Base-by-base conservation (phyloP, 2,888 invertebrate genomes). In the Erebia ligea region DNA sequence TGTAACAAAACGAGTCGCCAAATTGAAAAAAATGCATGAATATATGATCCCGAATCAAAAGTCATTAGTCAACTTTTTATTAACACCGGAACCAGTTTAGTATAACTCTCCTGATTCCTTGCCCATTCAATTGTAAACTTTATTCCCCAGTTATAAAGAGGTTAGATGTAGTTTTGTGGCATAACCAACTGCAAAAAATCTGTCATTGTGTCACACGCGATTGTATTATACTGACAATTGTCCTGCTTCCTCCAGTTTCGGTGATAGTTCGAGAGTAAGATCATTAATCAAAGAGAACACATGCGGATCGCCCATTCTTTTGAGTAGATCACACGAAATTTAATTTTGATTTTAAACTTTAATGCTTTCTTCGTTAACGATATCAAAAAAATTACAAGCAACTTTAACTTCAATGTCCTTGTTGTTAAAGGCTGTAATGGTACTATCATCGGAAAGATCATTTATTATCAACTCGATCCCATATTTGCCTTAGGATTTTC, bases 61-160 rank as follows among this genome's bases (percentile, higher is more conserved):
- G 90, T 92, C 93, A 92, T 93, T 93, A 92, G 92, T 93, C 92
- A 92, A 90, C 80, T 88, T 92, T 92, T 92, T 91, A 88, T 78
- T 79, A 74, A 70, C 74, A 73, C 69, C 68, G 69, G 61, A 73
- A 68, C 67, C 58, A 64, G 66, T 64, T 25, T 50, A 66, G 59
- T 50, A 40, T 25, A 67, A 21, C 42, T 3, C 25, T 19, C 64
- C 48, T 64, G 42, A 45, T 17, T 54, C 19, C 0, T 4, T 25
- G 42, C 15, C 52, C 11, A 61, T 45, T 58, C 19, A 0, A 84
- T 75, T 81, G 61, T 78, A 70, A 76, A 76, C 81, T 81, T 81
- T 87, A 85, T 34, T 3, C 0, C 70, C 1, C 71, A 17, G 40
- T 0, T 17, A 76, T 81, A 85, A 74, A 73, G 67, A 13, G 17